Base-by-base conservation (phyloP, 1,140 invertebrate genomes). In the Drosophila fuyamai region DNA sequence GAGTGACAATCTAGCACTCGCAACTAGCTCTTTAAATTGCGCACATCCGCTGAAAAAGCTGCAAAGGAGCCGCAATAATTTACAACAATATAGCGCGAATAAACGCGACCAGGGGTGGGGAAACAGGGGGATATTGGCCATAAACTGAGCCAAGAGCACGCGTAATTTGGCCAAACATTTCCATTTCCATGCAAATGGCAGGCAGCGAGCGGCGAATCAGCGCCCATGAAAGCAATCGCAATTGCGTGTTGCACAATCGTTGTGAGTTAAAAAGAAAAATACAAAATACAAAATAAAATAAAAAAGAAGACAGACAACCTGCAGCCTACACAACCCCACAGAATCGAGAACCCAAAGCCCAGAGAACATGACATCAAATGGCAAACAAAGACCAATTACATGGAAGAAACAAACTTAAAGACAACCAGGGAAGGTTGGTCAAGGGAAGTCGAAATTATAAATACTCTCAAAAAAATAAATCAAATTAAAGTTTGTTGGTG, bases 331-430 rank as follows among this genome's bases (percentile, higher is more conserved):
- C 82, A 83, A 7, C 41, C 16, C 27, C 48, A 36, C 54, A 78
- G 79, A 75, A 47, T 55, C 43, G 12, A 71, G 62, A 70, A 55
- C 48, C 71, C 44, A 76, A 60, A 85, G 84, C 67, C 71, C 46
- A 76, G 62, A 79, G 84, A 86, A 86, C 82, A 86, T 86, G 82
- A 86, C 82, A 86, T 79, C 82, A 83, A 86, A 86, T 65, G 84
- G 82, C 84, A 86, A 86, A 86, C 82, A 86, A 86, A 89, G 84
- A 79, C 75, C 82, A 86, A 86, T 86, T 86, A 86, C 82, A 85
- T 76, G 66, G 46, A 70, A 76, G 60, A 76, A 58, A 65, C 65
- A 73, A 73, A 55, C 56, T 63, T 23, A 56, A 66, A 66, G 40
- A 53, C 41, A 60, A 47, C 23, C 29, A 1, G 8, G 32, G 9